Evolutionary conservation across 2,888 invertebrate species (phyloP), one percentile per base, ranked within the genome.

Genomic region (Noctua janthina): DNA sequence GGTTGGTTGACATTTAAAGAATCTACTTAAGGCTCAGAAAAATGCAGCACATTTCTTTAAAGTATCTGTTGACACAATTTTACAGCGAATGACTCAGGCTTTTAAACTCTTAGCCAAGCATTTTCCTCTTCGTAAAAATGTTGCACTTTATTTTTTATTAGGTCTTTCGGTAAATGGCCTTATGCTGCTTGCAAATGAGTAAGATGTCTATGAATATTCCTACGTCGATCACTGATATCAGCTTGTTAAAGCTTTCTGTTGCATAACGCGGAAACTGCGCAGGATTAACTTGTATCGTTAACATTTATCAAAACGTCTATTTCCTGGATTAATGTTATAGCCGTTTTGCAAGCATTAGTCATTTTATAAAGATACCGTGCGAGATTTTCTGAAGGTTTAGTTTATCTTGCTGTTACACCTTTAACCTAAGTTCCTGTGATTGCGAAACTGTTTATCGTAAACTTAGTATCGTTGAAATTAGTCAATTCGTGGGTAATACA

Each of bases 301-400:
- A 84, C 72, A 87, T 84, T 86, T 73, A 87, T 87, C 86, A 85
- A 85, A 85, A 75, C 17, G 76, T 77, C 35, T 72, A 73, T 88
- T 88, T 87, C 87, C 84, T 88, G 87, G 82, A 87, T 87, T 87
- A 78, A 79, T 74, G 68, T 69, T 70, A 29, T 66, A 70, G 75
- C 43, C 15, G 59, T 87, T 84, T 88, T 23, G 82, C 76, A 84
- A 82, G 80, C 29, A 68, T 69, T 75, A 81, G 43, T 73, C 64
- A 82, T 70, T 73, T 70, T 56, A 62, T 62, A 62, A 69, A 69
- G 74, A 69, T 75, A 35, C 46, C 29, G 74, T 73, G 17, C 59
- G 29, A 39, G 13, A 85, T 84, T 81, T 76, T 72, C 68, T 35
- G 23, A 43, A 67, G n/a, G 5, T 64, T 39, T 46, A 20, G 35